Evolutionary conservation across 2,888 invertebrate species (phyloP).

Genomic region (Diarsia mendica): DNA sequence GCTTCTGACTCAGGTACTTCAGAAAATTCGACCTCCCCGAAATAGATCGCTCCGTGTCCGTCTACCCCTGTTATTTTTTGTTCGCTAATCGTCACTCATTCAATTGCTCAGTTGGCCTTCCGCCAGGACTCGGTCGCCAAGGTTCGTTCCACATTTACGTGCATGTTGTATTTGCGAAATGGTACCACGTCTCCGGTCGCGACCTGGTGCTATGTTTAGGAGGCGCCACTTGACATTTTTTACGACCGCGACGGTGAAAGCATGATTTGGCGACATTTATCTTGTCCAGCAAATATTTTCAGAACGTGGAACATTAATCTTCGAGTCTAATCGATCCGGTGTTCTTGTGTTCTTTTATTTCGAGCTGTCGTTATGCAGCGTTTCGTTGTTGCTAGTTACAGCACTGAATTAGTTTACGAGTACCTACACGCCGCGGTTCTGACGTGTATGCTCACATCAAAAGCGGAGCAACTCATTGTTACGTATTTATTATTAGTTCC

Average conservation of each 20-base stretch:
- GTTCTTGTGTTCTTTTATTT: conserved; percentile 53
- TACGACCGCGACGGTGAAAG: conserved; percentile 62
- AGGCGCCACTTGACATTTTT: conserved; percentile 57
- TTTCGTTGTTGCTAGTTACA: conserved; percentile 57
- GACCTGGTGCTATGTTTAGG: conserved; percentile 62
- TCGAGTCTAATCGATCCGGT: conserved; percentile 22
- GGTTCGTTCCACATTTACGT: conserved; percentile 80
- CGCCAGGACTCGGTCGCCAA: conserved; percentile 85
- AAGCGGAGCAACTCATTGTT: conserved; percentile 85
- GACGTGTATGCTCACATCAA: conserved; percentile 85
- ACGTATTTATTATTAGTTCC: conserved; percentile 87
- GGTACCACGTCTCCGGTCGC: conserved; percentile 71
- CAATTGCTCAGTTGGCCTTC: conserved; percentile 86
- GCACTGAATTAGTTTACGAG: conserved; percentile 87
- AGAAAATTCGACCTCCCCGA: conserved; percentile 83
- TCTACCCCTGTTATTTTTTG: conserved; percentile 84
- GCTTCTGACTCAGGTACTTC: conserved; percentile 86
- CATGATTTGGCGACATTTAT: conserved; percentile 58
- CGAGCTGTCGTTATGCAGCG: conserved; percentile 46
- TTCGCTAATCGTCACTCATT: conserved; percentile 88
- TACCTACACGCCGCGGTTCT: conserved; percentile 79
- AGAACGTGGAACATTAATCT: conserved; percentile 46
- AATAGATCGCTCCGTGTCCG: conserved; percentile 86
- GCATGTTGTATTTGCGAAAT: conserved; percentile 75
- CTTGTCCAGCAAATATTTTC: conserved; percentile 64